These are phyloP conservation scores for Aleiodes leptofemur DNA, from an alignment of 2,888 invertebrate species.

Conservation along the genomic window DNA sequence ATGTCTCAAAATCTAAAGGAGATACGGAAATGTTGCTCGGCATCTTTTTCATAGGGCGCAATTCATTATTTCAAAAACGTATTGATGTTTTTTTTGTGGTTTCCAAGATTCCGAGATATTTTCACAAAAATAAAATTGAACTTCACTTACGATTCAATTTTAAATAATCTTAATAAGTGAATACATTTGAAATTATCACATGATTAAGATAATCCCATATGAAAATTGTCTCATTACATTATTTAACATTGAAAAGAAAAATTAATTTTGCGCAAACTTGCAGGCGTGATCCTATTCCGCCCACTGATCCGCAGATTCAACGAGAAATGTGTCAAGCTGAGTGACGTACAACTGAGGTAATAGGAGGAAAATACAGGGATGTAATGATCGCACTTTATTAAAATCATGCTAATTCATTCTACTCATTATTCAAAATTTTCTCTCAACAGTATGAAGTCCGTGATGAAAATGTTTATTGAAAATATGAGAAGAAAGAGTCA, in stretches of 20 bases:
- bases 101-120: conserved; percentile 13
- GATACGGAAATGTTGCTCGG: no score
- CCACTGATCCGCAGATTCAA: conserved; percentile 10
- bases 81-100: no score
- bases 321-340: not conserved
- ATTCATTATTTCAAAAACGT: no score
- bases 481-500: not conserved
- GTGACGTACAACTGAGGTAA: conserved; percentile 12
- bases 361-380: not conserved
- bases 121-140: not conserved
- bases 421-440: not conserved
- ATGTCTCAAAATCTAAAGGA: no score
- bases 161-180: no score
- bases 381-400: not conserved
- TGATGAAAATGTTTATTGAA: no score
- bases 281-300: conserved; percentile 16
- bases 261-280: not conserved
- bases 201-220: not conserved
- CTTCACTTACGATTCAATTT: not conserved
- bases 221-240: not conserved
- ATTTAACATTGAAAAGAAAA: not conserved
- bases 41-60: no score
- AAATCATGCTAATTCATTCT: not conserved
- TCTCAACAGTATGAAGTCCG: not conserved
- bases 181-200: no score